phyloP scores from a whole-genome alignment of 2,797 vertebrate genomes.

The Carduelis carduelis region DNA sequence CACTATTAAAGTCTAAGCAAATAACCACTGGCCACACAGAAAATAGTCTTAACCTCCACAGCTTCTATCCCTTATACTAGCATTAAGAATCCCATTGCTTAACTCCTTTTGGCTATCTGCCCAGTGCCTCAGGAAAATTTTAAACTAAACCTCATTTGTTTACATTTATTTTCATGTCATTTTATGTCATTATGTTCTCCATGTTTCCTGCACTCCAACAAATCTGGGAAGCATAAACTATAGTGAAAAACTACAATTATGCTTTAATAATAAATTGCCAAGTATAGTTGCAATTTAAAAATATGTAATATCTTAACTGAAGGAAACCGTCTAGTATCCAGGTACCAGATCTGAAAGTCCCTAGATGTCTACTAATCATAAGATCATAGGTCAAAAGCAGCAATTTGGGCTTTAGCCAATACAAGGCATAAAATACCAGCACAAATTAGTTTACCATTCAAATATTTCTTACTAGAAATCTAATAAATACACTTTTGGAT shows the following conservation, averaged over 20 bases:
- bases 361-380: neutral
- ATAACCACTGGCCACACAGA: slow-evolving; percentile 65
- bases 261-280: neutral
- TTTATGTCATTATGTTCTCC: slow-evolving; percentile 14
- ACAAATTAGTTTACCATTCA: neutral
- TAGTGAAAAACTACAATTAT: neutral
- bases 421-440: neutral
- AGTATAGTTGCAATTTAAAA: neutral
- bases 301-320: neutral
- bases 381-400: neutral
- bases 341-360: neutral
- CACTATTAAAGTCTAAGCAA: slow-evolving; percentile 9
- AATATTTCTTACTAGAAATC: neutral
- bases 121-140: slow-evolving; percentile 28
- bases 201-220: slow-evolving; percentile 6
- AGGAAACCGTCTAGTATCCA: neutral
- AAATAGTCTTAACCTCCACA: slow-evolving; percentile 69
- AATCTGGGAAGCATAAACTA: slow-evolving; percentile 3
- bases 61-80: slow-evolving; percentile 63
- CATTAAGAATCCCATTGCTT: slow-evolving; percentile 55
- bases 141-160: slow-evolving; percentile 54
- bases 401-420: neutral
- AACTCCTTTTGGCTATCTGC: slow-evolving; percentile 40
- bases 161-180: slow-evolving; percentile 54
- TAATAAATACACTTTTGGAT: neutral